phyloP scores from a whole-genome alignment of 2,113 vertebrate genomes.

The Hippocampus mohnikei region DNA sequence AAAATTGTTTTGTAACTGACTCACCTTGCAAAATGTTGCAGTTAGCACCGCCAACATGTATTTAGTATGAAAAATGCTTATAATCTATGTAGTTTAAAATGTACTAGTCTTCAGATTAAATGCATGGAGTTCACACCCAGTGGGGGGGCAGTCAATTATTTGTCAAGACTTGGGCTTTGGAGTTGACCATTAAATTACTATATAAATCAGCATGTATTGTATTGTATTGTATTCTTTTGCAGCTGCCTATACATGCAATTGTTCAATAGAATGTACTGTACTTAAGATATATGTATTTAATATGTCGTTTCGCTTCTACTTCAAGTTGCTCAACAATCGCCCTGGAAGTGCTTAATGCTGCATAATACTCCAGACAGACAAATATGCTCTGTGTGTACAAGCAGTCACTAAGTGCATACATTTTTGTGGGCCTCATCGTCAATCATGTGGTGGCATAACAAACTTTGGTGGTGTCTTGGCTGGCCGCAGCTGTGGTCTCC shows the following conservation, averaged over 20 bases:
- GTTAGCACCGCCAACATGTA: no score
- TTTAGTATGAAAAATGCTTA: no score
- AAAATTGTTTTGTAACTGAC: neutral
- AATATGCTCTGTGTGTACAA: neutral
- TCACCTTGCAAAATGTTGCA: no score
- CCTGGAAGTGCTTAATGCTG: neutral
- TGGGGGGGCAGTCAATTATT: neutral
- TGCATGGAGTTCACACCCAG: neutral
- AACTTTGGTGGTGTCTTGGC: constrained; percentile 39
- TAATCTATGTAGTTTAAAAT: neutral
- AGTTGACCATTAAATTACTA: neutral
- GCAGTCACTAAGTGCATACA: constrained; percentile 4
- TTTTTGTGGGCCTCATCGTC: neutral
- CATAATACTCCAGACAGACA: neutral
- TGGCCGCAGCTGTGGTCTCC: constrained; percentile 31
- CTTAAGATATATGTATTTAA: constrained; percentile 1
- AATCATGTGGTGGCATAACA: constrained; percentile 36
- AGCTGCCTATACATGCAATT: no score
- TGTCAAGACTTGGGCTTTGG: neutral
- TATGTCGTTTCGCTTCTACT: neutral
- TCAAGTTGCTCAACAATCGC: neutral
- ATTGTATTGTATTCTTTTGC: no score
- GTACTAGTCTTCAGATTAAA: neutral
- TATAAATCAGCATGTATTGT: no score
- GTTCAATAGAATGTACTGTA: neutral